Percentiles rank a stretch among this genome's conserved stretches.
Evolutionary conservation across 2,113 vertebrate species (phyloP).

Genomic region (Channa argus): DNA sequence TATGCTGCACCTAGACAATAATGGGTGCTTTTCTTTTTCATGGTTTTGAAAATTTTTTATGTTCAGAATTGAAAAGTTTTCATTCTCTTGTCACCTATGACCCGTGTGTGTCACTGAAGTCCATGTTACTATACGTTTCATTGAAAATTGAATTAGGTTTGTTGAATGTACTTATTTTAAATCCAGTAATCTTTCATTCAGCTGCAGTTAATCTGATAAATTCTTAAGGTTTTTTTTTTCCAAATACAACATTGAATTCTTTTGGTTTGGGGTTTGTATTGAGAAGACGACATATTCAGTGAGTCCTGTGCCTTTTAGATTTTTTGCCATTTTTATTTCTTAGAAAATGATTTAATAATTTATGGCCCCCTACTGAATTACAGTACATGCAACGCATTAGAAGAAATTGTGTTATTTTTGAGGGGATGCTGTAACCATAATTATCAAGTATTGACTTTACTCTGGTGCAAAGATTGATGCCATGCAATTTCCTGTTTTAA

Average conservation of each 20-base stretch:
- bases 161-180: background rate
- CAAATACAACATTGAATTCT: background rate
- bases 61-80: background rate
- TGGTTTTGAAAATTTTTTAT: slow-evolving; percentile 1
- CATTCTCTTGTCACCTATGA: background rate
- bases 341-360: background rate
- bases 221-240: background rate
- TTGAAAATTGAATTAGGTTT: background rate
- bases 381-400: background rate
- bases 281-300: background rate
- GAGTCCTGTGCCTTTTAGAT: background rate
- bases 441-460: background rate
- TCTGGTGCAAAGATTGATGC: background rate
- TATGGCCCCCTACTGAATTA: background rate
- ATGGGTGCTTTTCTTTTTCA: background rate
- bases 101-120: too few species aligned
- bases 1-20: background rate
- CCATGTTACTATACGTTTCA: background rate
- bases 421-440: slow-evolving; percentile 3
- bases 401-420: background rate
- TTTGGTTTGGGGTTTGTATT: too few species aligned
- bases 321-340: background rate
- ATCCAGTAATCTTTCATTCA: background rate
- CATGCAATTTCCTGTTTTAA: too few species aligned
- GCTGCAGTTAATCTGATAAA: background rate